Evolutionary conservation across 2,113 vertebrate species (phyloP).

Genomic region (Geococcyx californianus): DNA sequence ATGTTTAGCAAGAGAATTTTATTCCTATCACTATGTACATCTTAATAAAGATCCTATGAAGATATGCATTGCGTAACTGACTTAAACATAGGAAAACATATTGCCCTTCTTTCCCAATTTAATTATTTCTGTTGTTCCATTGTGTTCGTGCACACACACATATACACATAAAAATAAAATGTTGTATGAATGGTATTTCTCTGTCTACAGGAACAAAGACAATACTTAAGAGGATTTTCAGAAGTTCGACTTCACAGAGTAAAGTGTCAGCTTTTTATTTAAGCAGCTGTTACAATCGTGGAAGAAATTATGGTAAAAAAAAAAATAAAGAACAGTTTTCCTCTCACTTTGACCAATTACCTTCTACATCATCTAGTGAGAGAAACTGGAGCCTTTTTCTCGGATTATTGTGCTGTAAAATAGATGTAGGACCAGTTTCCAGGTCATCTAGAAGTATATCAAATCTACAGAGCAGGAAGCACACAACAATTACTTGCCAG

Average conservation of each 20-base stretch:
- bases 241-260: background rate
- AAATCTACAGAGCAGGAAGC: conserved; percentile 71
- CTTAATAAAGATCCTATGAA: background rate
- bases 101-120: background rate
- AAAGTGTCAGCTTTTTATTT: background rate
- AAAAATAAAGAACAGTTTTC: background rate
- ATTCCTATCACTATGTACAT: background rate
- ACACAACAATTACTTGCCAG: conserved; percentile 29
- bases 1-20: background rate
- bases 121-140: background rate
- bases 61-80: background rate
- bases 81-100: background rate
- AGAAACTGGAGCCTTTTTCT: conserved; percentile 87
- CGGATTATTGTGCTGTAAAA: conserved; percentile 72
- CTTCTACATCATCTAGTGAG: conserved; percentile 77
- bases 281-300: background rate
- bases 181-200: background rate
- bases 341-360: conserved; percentile 67
- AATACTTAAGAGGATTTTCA: background rate
- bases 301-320: background rate
- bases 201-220: background rate
- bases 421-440: conserved; percentile 72
- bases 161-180: background rate
- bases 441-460: conserved; percentile 82
- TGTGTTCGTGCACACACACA: background rate